A percentile compares a stretch with the other conserved stretches of the same genome.
phyloP scores from a whole-genome alignment of 2,888 invertebrate species.

The Criorhina ranunculi region DNA sequence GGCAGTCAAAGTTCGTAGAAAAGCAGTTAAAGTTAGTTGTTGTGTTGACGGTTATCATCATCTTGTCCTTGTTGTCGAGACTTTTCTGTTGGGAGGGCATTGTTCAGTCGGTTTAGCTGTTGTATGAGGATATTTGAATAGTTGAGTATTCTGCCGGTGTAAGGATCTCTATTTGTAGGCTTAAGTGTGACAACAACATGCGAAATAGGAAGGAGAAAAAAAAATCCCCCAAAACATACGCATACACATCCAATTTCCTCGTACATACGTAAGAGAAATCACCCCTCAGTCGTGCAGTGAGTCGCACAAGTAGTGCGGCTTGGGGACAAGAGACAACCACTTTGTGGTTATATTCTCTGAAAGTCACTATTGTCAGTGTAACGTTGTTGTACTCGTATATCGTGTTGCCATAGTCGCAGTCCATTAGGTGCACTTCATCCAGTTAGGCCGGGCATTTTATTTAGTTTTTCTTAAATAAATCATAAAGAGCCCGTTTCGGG shows the following conservation, averaged over 20 bases:
- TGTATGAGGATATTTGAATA: conserved; percentile 50
- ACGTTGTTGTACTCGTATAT: conserved; percentile 1
- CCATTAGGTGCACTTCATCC: conserved; percentile 58
- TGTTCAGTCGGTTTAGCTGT: conserved; percentile 49
- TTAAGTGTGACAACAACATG: conserved; percentile 4
- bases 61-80: conserved; percentile 31
- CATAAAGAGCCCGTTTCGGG: conserved; percentile 23
- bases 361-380: background rate
- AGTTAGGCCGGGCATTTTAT: conserved; percentile 23
- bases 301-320: conserved; percentile 47
- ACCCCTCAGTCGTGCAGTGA: too few species aligned
- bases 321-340: conserved; percentile 48
- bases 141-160: conserved; percentile 58
- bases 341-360: conserved; percentile 65
- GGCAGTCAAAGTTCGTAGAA: conserved; percentile 57
- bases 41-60: conserved; percentile 35
- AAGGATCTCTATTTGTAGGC: conserved; percentile 12
- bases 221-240: conserved; percentile 16
- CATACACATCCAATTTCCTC: background rate
- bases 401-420: conserved; percentile 33
- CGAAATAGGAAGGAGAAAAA: background rate
- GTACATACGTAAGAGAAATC: conserved; percentile 28
- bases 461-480: conserved; percentile 52
- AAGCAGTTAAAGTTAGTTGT: conserved; percentile 67
- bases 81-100: conserved; percentile 19